Conservation (phyloP, 1,140 invertebrate genomes). For the Bombus sibiricus region DNA sequence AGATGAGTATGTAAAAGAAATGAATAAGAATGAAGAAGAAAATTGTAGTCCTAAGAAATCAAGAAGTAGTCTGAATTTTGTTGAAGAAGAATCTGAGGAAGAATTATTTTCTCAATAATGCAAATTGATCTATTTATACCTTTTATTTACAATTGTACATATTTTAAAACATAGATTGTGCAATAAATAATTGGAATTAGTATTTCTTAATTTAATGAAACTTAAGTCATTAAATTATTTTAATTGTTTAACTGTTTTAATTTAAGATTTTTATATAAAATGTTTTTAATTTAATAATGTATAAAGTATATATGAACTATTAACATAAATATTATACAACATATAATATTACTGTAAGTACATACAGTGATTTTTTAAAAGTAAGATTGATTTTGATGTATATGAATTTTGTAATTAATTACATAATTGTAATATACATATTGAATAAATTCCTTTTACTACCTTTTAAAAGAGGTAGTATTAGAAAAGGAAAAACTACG, state of each 20-base stretch:
- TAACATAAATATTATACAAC: too few relatives aligned
- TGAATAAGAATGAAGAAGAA: not conserved
- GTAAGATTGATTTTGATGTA: not conserved
- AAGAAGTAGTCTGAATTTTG: not conserved
- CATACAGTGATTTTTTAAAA: not conserved
- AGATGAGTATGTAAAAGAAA: not conserved
- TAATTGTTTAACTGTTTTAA: not conserved
- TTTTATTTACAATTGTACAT: conserved; percentile 18
- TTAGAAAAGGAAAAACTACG: not conserved
- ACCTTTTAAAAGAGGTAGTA: not conserved
- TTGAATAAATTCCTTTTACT: not conserved
- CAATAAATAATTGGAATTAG: not conserved
- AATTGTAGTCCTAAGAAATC: not conserved
- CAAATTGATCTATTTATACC: conserved; percentile 5
- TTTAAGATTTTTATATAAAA: not conserved
- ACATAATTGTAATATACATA: not conserved
- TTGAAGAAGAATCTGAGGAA: conserved; percentile 54
- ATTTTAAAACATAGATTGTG: not conserved
- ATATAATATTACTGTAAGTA: not conserved
- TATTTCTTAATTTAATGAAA: not conserved
- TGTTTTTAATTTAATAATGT: not conserved
- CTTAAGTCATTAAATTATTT: not conserved
- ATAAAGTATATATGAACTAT: not conserved
- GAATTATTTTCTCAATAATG: conserved; percentile 50
- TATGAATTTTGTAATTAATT: not conserved